A percentile compares a stretch with the other conserved stretches of the same genome.
Evolutionary conservation across 2,113 vertebrate genomes (phyloP).

Genomic region (Zosterops lateralis): DNA sequence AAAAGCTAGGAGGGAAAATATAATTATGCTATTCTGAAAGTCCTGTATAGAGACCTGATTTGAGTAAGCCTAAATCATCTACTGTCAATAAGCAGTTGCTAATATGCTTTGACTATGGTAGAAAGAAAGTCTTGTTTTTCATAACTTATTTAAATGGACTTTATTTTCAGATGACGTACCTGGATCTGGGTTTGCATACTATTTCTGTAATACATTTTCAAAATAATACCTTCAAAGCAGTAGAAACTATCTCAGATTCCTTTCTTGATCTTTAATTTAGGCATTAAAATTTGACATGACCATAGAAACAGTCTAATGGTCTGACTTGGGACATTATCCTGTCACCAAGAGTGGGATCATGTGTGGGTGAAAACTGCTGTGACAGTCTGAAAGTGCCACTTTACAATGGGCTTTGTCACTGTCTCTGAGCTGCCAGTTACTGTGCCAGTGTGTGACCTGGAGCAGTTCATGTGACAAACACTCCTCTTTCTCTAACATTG

Average conservation of each 20-base stretch:
- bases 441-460: background rate
- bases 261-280: background rate
- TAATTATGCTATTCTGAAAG: background rate
- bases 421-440: background rate
- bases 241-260: background rate
- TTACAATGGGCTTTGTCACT: background rate
- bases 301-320: background rate
- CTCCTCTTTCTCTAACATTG: background rate
- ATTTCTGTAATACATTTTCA: background rate
- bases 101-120: background rate
- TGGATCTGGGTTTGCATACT: background rate
- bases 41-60: background rate
- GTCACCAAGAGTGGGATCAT: accelerated
- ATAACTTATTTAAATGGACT: background rate
- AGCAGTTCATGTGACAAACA: accelerated
- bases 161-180: background rate
- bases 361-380: background rate
- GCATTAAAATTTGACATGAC: background rate
- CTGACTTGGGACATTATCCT: background rate
- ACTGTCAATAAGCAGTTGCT: background rate
- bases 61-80: background rate
- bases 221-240: background rate
- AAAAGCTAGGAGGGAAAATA: background rate
- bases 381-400: background rate
- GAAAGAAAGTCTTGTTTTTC: background rate